Evolutionary conservation across 37 sponge, comb jelly and placozoan species (phyloP).

Genomic region (Hexactinellida sp.): DNA sequence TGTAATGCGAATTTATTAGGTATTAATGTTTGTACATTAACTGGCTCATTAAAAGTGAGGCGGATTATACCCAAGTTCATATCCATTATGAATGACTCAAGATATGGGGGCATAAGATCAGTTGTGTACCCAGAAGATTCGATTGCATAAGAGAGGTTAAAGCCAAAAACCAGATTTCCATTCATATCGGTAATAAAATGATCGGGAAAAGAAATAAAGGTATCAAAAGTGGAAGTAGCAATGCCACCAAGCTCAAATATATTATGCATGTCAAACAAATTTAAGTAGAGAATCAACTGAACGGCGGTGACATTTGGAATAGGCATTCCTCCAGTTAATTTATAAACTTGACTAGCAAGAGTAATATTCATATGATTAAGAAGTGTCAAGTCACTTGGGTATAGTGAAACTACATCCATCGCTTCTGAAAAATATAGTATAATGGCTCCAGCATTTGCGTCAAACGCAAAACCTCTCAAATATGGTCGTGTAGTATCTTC

Average conservation of each 20-base stretch:
- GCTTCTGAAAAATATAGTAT: conserved; percentile 72
- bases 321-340: conserved; percentile 20
- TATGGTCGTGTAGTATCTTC: conserved; percentile 50
- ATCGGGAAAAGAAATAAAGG: conserved; percentile 32
- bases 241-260: conserved; percentile 37
- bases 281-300: conserved; percentile 42
- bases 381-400: conserved; percentile 43
- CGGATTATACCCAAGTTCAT: conserved; percentile 34
- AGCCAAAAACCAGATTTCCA: conserved; percentile 27
- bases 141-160: conserved; percentile 18
- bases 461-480: conserved; percentile 54
- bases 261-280: conserved; percentile 39
- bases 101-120: conserved; percentile 37
- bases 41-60: conserved; percentile 50
- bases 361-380: conserved; percentile 41
- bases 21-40: conserved; percentile 35
- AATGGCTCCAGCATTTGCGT: conserved; percentile 36
- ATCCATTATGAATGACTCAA: conserved; percentile 45
- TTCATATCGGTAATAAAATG: conserved; percentile 42
- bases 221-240: conserved; percentile 19
- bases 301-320: conserved; percentile 38
- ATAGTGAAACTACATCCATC: conserved; percentile 44
- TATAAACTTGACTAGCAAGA: conserved; percentile 26
- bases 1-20: conserved; percentile 19
- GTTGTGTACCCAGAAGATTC: conserved; percentile 20